These are phyloP conservation scores for Hypsopygia costalis DNA, from an alignment of 2,888 invertebrate species.

Conservation along the genomic window DNA sequence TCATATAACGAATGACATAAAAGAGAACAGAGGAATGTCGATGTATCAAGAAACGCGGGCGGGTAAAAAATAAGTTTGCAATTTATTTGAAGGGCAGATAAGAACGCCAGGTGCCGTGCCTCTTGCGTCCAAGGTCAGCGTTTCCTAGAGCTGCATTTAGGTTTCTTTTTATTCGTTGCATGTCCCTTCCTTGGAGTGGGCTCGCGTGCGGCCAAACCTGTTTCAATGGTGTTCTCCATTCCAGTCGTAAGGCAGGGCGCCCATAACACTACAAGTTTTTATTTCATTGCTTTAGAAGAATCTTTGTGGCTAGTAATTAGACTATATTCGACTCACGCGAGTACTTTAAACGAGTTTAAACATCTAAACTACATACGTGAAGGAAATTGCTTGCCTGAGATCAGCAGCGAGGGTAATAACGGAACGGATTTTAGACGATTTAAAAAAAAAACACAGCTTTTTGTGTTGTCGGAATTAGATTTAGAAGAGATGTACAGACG, in stretches of 20 bases:
- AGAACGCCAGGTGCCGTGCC: constrained; percentile 78
- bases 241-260: constrained; percentile 57
- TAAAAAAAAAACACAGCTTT: no score
- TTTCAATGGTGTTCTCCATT: constrained; percentile 63
- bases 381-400: no score
- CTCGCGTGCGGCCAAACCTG: constrained; percentile 76
- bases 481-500: no score
- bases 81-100: constrained; percentile 71
- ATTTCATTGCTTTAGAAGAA: constrained; percentile 43
- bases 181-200: constrained; percentile 64
- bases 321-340: constrained; percentile 29
- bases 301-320: constrained; percentile 33
- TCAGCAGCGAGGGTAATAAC: no score
- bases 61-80: constrained; percentile 67
- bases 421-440: no score
- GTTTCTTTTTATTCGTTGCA: constrained; percentile 77
- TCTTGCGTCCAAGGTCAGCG: constrained; percentile 74
- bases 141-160: constrained; percentile 79
- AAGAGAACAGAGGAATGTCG: constrained; percentile 25
- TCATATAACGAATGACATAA: constrained; percentile 29
- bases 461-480: no score
- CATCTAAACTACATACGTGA: neutral
- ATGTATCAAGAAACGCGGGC: constrained; percentile 32
- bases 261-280: constrained; percentile 55
- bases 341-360: constrained; percentile 25